Evolutionary conservation across 2,113 vertebrate genomes (phyloP).

Genomic region (Camelus dromedarius): DNA sequence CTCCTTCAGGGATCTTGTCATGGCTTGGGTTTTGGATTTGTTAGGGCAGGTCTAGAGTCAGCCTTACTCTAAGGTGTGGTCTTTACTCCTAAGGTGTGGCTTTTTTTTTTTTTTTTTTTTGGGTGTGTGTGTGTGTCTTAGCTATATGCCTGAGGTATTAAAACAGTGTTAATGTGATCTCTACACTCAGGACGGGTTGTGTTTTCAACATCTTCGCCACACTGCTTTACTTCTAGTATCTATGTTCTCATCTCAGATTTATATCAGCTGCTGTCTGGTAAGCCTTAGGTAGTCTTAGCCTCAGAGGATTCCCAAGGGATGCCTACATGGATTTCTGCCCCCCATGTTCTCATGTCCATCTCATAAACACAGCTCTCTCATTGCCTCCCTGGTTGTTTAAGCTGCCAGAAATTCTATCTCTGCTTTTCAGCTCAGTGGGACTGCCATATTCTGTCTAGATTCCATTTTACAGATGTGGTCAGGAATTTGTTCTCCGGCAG

Average conservation of each 20-base stretch:
- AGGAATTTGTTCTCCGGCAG: background rate
- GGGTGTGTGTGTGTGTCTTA: background rate
- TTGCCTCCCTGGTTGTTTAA: background rate
- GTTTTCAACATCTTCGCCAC: background rate
- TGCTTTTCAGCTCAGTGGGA: background rate
- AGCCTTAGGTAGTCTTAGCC: background rate
- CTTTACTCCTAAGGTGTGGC: background rate
- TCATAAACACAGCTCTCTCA: background rate
- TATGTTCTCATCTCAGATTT: background rate
- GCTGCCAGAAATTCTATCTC: background rate
- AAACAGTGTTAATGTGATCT: background rate
- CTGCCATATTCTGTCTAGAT: background rate
- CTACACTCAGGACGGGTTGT: background rate
- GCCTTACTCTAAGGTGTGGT: slow-evolving; percentile 1
- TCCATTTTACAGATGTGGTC: background rate
- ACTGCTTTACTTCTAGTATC: background rate
- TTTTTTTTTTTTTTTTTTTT: background rate
- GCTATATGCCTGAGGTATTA: background rate
- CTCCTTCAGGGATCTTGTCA: slow-evolving; percentile 5
- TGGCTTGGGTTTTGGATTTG: slow-evolving; percentile 33
- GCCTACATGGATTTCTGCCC: background rate
- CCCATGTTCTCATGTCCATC: background rate
- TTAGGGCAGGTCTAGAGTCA: slow-evolving; percentile 47
- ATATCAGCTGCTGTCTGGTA: background rate
- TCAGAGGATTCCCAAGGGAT: background rate